Base-by-base conservation (phyloP, 1,140 invertebrate species). In the Nixonia krombeini region DNA sequence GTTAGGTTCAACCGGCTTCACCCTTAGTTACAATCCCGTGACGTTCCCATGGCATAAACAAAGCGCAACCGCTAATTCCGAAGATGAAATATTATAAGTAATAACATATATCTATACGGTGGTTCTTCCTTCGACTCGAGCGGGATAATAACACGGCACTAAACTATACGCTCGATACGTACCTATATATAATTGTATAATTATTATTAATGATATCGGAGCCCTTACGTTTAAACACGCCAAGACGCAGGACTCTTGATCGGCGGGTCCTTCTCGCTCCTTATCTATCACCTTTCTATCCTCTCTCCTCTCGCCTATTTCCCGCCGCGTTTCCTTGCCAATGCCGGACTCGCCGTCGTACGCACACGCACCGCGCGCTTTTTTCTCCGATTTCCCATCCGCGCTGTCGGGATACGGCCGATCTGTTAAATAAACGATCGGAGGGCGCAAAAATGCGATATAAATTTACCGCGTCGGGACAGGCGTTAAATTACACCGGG, bases 81-180 rank as follows among this genome's bases (percentile, higher is more conserved):
- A 78, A 82, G 82, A 85, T 85, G 83, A 85, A 85, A 85, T 85
- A 85, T 85, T 85, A 85, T 85, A 85, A 85, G 82, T 85, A 85
- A 85, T 85, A 85, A 85, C 82, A 84, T 84, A 84, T 83, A 82
- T 79, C 74, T 81, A 81, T 80, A 81, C 55, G 65, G 64, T 72
- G 70, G 65, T 69, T 72, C 70, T 72, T 69, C 70, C 42, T 75
- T 68, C 68, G 68, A 71, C 64, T 59, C 65, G 72, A 82, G 75
- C 78, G 77, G 72, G 83, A 85, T 85, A 85, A 85, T 85, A 84
- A 85, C 81, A 84, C 66, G 78, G 79, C 79, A 82, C 82, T 85
- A 85, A 85, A 85, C 83, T 84, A 83, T 81, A 81, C 76, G 74
- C 74, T 77, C 74, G 76, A 82, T 81, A 76, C 73, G 72, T 83